A percentile compares a stretch with the other conserved stretches of the same genome.
Conservation (phyloP, 2,797 vertebrate species). For the Sebastolobus alascanus region DNA sequence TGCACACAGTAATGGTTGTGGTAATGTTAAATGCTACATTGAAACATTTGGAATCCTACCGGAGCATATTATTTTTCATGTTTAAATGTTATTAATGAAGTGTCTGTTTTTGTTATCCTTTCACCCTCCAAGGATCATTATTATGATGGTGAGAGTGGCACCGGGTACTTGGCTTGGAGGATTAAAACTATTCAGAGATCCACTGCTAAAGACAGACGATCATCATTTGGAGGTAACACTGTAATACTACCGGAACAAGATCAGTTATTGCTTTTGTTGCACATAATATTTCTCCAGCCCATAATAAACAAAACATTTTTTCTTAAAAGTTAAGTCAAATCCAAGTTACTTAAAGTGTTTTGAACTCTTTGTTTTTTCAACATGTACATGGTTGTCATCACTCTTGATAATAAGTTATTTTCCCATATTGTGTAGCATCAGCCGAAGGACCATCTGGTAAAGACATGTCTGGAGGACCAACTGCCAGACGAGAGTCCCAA, state of each 20-base stretch:
- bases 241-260: not conserved
- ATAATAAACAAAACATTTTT: too few relatives aligned
- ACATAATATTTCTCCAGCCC: not conserved
- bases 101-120: slow-evolving; percentile 8
- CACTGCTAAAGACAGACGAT: not conserved
- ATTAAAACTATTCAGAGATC: slow-evolving; percentile 36
- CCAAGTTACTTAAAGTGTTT: too few relatives aligned
- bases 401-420: not conserved
- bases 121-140: slow-evolving; percentile 9
- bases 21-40: not conserved
- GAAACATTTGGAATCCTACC: not conserved
- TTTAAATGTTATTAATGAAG: not conserved
- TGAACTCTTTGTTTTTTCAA: too few relatives aligned
- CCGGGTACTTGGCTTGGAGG: slow-evolving; percentile 21
- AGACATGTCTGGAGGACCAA: slow-evolving; percentile 34
- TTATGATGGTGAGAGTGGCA: slow-evolving; percentile 6
- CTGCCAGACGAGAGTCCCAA: slow-evolving; percentile 42
- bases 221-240: not conserved
- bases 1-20: slow-evolving; percentile 6
- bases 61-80: not conserved
- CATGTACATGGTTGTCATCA: too few relatives aligned
- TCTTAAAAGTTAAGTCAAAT: too few relatives aligned
- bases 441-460: slow-evolving; percentile 17
- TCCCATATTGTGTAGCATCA: slow-evolving; percentile 19
- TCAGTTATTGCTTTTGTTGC: not conserved